phyloP scores from a whole-genome alignment of 1,140 invertebrate species.

The Branchinecta lynchi region DNA sequence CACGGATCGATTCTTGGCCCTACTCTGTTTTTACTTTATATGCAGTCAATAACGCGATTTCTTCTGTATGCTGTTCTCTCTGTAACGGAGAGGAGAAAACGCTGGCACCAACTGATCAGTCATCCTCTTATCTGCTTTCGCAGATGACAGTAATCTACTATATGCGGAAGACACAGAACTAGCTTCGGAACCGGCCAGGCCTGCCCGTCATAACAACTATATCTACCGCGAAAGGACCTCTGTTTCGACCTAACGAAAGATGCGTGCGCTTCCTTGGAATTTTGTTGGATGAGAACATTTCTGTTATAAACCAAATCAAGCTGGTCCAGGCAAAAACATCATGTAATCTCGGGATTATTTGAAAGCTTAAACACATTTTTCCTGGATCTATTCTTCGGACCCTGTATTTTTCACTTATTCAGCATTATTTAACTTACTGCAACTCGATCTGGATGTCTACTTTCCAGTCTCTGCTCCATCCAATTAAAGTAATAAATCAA shows the following conservation, averaged over 20 bases:
- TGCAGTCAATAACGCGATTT: not conserved
- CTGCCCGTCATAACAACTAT: not conserved
- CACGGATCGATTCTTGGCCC: constrained; percentile 4
- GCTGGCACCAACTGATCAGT: not conserved
- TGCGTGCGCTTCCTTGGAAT: constrained; percentile 5
- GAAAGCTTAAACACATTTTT: no score
- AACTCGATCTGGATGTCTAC: no score
- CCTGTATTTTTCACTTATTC: no score
- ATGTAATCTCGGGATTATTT: constrained; percentile 10
- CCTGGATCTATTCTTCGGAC: no score
- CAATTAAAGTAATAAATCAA: constrained; percentile 2
- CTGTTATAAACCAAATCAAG: not conserved
- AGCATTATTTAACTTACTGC: no score
- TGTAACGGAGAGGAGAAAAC: not conserved
- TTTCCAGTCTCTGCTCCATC: no score
- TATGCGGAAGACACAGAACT: constrained; percentile 1
- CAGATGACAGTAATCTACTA: no score
- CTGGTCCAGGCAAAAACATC: not conserved
- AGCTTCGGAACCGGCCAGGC: not conserved
- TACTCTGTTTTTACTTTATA: constrained; percentile 2
- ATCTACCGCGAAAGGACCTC: constrained; percentile 1
- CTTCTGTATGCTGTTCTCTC: constrained; percentile 1
- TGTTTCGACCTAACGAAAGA: constrained; percentile 5
- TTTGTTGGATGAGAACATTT: not conserved
- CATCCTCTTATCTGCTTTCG: not conserved